These are phyloP conservation scores for Pyrrhopygopsis socrates DNA, from an alignment of 2,888 invertebrate species.

Conservation along the genomic window DNA sequence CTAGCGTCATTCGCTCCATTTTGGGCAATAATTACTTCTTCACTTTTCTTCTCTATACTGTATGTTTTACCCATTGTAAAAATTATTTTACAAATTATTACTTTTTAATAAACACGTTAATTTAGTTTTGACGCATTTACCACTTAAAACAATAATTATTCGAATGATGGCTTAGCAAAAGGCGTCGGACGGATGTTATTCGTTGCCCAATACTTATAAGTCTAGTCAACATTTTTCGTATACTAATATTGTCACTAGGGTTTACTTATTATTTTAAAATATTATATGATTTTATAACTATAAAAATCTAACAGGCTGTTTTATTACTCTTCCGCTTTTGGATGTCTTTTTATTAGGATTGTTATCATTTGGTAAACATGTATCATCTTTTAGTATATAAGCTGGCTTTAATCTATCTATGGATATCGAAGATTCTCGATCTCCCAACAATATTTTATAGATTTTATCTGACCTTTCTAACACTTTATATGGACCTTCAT, in stretches of 20 bases:
- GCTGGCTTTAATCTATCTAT: neutral
- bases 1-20: neutral
- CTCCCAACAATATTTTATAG: neutral
- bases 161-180: neutral
- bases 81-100: neutral
- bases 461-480: slow-evolving; percentile 11
- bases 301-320: neutral
- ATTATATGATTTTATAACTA: neutral
- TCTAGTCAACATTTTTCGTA: neutral
- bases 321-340: neutral
- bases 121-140: neutral
- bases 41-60: neutral
- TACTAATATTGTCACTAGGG: neutral
- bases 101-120: neutral
- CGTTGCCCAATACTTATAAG: neutral
- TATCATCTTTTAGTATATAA: neutral
- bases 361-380: neutral
- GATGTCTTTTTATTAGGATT: neutral
- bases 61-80: neutral
- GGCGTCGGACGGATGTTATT: neutral
- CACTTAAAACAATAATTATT: neutral
- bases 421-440: neutral
- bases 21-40: neutral
- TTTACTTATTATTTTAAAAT: neutral
- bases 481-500: slow-evolving; percentile 1